Evolutionary conservation across 1,140 invertebrate genomes (phyloP), one percentile per base, ranked within the genome.

Genomic region (Drosophila subobscura): DNA sequence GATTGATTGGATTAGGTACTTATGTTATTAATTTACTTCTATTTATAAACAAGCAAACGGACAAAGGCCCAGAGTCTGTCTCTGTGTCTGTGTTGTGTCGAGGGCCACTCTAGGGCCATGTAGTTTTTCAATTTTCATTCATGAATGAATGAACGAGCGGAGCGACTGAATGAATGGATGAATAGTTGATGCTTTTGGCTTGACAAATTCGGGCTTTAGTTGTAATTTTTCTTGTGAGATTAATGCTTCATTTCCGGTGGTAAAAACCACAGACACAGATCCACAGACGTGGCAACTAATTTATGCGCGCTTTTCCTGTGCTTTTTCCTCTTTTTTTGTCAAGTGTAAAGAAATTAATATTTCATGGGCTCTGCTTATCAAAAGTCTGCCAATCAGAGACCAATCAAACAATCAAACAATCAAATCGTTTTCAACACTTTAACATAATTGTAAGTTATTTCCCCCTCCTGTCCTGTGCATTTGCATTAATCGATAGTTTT

Each of bases 11-110:
- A 88, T 88, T 88, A 88, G 84, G 84, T 88, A 88, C 84, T 88
- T 88, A 88, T 88, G 83, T 88, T 88, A 88, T 88, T 88, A 88
- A 88, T 88, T 88, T 88, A 88, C 78, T 83, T 88, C 83, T 88
- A 88, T 88, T 88, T 88, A 76, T 88, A 88, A 77, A 83, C 83
- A 88, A 76, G 78, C 83, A 67, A 73, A 67, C 61, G 84, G 78
- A 81, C 83, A 86, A 81, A 86, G 80, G 77, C 67, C 46, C 67
- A 73, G 60, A 56, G 72, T 20, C 16, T 20, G 16, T 20, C 16
- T 20, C 16, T 20, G 16, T 44, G 47, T 40, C 52, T 29, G 45
- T 55, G 59, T 44, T 49, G 27, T 72, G 53, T 54, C 50, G 55
- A 71, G 53, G 52, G 55, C 45, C 42, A 33, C 27, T 10, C 40